Evolutionary conservation across 2,888 invertebrate genomes (phyloP).

Genomic region (Gasteruption jaculator): DNA sequence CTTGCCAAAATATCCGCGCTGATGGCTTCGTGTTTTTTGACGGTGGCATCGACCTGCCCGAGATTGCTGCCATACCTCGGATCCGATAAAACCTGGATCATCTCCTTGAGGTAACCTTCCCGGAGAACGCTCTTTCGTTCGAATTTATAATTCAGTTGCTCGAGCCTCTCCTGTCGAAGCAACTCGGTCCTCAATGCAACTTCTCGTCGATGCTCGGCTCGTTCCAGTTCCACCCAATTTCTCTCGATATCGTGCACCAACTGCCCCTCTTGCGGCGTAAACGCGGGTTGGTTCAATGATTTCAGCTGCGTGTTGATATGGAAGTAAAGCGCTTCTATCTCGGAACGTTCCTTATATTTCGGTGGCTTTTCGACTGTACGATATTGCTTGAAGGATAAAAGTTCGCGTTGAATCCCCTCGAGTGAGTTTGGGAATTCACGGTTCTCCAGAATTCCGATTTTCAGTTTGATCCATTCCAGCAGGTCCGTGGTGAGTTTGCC

Average conservation of each 20-base stretch:
- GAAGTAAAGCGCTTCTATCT: slow-evolving; percentile 94
- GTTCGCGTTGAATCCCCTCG: slow-evolving; percentile 88
- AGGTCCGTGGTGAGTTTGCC: slow-evolving; percentile 78
- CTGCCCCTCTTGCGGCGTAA: slow-evolving; percentile 83
- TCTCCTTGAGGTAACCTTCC: slow-evolving; percentile 94
- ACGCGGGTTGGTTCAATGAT: slow-evolving; percentile 85
- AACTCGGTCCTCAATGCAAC: slow-evolving; percentile 88
- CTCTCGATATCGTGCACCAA: slow-evolving; percentile 92
- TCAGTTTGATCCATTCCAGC: slow-evolving; percentile 89
- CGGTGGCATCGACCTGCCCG: slow-evolving; percentile 91
- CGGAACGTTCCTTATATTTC: slow-evolving; percentile 96
- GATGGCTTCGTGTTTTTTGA: slow-evolving; percentile 98
- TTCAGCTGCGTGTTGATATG: slow-evolving; percentile 95
- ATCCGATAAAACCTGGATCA: slow-evolving; percentile 92
- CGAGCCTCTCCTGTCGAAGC: slow-evolving; percentile 84
- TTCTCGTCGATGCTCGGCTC: slow-evolving; percentile 91
- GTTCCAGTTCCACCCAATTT: slow-evolving; percentile 89
- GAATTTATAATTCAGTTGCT: slow-evolving; percentile 93
- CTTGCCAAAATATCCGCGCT: slow-evolving; percentile 93
- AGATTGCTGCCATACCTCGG: slow-evolving; percentile 87
- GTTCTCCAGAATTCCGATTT: slow-evolving; percentile 77
- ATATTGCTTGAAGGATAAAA: slow-evolving; percentile 90
- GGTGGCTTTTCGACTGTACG: slow-evolving; percentile 97
- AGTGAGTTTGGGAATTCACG: slow-evolving; percentile 89
- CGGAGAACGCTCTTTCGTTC: slow-evolving; percentile 91